Evolutionary conservation across 2,113 vertebrate genomes (phyloP).

Genomic region (Anas platyrhynchos): DNA sequence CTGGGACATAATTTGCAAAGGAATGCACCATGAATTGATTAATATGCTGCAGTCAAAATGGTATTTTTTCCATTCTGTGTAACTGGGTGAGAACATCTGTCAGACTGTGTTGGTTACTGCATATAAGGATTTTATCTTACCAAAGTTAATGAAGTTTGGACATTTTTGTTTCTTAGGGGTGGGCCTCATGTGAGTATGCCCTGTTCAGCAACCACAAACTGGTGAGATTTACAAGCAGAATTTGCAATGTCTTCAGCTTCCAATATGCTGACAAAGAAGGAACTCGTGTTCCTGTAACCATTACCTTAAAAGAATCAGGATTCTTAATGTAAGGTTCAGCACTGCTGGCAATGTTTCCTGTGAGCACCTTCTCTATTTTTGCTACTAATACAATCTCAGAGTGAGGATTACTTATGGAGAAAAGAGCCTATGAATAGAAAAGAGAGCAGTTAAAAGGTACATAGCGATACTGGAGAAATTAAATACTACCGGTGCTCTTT

Average conservation of each 20-base stretch:
- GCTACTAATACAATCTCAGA: constrained; percentile 94
- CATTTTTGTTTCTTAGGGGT: background rate
- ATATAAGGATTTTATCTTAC: background rate
- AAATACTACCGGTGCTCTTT: background rate
- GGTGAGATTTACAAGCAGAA: background rate
- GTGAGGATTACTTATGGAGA: constrained; percentile 94
- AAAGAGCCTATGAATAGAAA: constrained; percentile 85
- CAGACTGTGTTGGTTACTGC: background rate
- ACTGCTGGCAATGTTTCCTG: constrained; percentile 91
- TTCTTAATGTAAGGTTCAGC: constrained; percentile 97
- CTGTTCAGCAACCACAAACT: background rate
- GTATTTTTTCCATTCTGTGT: background rate
- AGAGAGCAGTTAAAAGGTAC: background rate
- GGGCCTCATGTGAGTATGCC: background rate
- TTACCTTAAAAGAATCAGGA: constrained; percentile 95
- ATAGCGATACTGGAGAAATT: background rate
- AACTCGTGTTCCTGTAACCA: background rate
- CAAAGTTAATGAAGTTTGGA: background rate
- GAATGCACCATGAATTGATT: background rate
- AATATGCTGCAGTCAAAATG: background rate
- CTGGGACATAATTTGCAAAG: background rate
- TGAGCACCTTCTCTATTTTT: constrained; percentile 95
- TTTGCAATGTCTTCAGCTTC: background rate
- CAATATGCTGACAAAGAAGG: background rate
- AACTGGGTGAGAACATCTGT: background rate